These are phyloP conservation scores for Drosophila mettleri DNA, from an alignment of 2,888 invertebrate species.

Conservation along the genomic window DNA sequence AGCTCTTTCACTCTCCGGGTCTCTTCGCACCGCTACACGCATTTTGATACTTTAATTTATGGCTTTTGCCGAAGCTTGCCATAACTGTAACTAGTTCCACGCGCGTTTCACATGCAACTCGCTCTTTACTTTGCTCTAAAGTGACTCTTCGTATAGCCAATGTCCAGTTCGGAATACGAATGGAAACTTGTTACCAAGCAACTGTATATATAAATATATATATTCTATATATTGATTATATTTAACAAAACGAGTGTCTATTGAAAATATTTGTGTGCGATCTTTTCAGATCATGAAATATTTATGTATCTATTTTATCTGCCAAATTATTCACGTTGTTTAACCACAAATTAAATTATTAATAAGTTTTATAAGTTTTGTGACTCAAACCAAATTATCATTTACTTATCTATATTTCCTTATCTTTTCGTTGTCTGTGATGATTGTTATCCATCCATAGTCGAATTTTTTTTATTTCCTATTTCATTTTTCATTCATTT, in stretches of 20 bases:
- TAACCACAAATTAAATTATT: too few relatives aligned
- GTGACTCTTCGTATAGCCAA: not conserved
- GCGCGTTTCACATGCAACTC: slow-evolving; percentile 42
- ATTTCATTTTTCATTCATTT: too few relatives aligned
- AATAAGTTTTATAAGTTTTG: too few relatives aligned
- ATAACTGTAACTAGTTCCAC: slow-evolving; percentile 71
- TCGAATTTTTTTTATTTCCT: too few relatives aligned
- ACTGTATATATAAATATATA: not conserved
- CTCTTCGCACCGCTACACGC: slow-evolving; percentile 46
- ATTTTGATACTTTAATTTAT: slow-evolving; percentile 81
- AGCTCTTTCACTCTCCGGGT: not conserved
- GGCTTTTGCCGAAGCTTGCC: slow-evolving; percentile 65
- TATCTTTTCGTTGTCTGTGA: too few relatives aligned
- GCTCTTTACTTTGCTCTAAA: not conserved
- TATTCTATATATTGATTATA: not conserved
- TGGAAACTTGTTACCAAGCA: slow-evolving; percentile 13
- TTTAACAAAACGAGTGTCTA: not conserved
- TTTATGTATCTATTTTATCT: too few relatives aligned
- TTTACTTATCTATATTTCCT: too few relatives aligned
- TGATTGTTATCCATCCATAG: too few relatives aligned
- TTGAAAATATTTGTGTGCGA: too few relatives aligned
- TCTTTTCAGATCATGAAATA: too few relatives aligned
- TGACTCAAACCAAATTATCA: too few relatives aligned
- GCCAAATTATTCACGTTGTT: too few relatives aligned
- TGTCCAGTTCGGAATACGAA: slow-evolving; percentile 19